Conservation (phyloP, 2,113 vertebrate genomes). For the Pseudorhombus dupliciocellatus region DNA sequence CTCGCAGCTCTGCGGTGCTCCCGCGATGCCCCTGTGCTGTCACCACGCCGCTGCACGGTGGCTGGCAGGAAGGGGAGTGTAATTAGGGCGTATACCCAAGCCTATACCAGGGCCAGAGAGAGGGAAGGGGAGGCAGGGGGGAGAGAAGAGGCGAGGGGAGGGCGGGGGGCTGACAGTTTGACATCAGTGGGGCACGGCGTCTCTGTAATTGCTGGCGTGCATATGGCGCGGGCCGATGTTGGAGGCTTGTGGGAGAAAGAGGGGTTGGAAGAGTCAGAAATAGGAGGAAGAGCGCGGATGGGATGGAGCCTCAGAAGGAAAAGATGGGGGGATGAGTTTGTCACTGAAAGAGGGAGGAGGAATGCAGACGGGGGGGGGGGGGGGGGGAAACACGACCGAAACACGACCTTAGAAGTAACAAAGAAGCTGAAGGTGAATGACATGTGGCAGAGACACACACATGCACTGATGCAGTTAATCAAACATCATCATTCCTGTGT, state of each 20-base stretch:
- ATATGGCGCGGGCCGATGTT: slow-evolving; percentile 37
- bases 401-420: slow-evolving; percentile 13
- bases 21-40: slow-evolving; percentile 65
- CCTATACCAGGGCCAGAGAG: slow-evolving; percentile 47
- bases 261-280: slow-evolving; percentile 33
- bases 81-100: slow-evolving; percentile 70
- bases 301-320: slow-evolving; percentile 31
- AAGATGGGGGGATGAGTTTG: slow-evolving; percentile 13
- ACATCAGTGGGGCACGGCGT: slow-evolving; percentile 63
- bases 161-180: slow-evolving; percentile 71
- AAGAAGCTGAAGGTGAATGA: slow-evolving; percentile 51
- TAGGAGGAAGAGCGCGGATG: slow-evolving; percentile 21
- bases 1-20: slow-evolving; percentile 43
- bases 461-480: slow-evolving; percentile 31
- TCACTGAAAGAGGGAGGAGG: slow-evolving; percentile 28
- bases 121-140: slow-evolving; percentile 6
- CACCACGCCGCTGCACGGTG: slow-evolving; percentile 45
- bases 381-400: not conserved
- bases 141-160: not conserved
- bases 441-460: slow-evolving; percentile 36
- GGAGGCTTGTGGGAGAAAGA: slow-evolving; percentile 35
- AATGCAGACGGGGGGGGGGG: slow-evolving; percentile 10
- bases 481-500: slow-evolving; percentile 41
- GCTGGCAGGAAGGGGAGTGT: slow-evolving; percentile 63
- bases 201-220: slow-evolving; percentile 69